phyloP scores from a whole-genome alignment of 2,113 vertebrate species.

The Setophaga petechia region DNA sequence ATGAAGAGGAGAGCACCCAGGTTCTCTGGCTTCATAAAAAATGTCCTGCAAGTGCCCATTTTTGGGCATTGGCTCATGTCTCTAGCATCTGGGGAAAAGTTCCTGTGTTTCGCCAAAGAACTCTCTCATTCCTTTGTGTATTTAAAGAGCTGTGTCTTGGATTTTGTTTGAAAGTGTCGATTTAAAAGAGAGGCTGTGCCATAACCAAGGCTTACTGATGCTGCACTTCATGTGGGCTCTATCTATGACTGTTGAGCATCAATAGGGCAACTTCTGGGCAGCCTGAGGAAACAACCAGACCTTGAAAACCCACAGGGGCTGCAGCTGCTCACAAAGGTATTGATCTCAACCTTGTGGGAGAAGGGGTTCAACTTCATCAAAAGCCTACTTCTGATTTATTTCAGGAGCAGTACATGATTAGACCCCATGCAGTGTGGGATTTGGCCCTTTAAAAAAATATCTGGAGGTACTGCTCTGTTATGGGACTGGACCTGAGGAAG shows the following conservation, averaged over 20 bases:
- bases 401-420: not conserved
- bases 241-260: not conserved
- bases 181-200: not conserved
- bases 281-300: not conserved
- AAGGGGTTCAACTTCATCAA: not conserved
- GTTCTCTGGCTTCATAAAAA: not conserved
- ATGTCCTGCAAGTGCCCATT: not conserved
- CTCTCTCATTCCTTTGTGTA: not conserved
- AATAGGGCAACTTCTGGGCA: not conserved
- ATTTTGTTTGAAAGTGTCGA: not conserved
- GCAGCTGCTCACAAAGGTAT: not conserved
- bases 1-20: not conserved
- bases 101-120: not conserved
- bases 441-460: not conserved
- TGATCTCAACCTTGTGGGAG: not conserved
- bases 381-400: not conserved
- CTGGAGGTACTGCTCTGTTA: not conserved
- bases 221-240: fast-evolving
- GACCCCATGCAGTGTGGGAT: not conserved
- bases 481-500: not conserved
- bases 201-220: not conserved
- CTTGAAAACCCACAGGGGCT: not conserved
- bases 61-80: not conserved
- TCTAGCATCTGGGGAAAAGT: not conserved
- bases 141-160: not conserved